phyloP scores from a whole-genome alignment of 2,888 invertebrate species.

The Enchytraeus crypticus region DNA sequence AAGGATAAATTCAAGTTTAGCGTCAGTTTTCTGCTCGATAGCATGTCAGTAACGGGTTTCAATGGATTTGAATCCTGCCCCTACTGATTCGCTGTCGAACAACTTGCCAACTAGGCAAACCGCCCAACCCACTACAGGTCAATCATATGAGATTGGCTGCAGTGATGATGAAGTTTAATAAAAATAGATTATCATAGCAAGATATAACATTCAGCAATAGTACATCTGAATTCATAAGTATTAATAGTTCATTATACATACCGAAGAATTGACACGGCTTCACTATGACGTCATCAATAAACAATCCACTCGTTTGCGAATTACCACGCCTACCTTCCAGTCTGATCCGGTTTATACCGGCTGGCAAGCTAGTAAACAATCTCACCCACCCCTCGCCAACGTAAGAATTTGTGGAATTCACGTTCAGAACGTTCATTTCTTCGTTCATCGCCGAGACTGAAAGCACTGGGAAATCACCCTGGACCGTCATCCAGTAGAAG shows the following conservation, averaged over 20 bases:
- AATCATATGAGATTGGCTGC: too few species aligned
- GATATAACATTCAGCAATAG: background rate
- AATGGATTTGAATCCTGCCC: too few species aligned
- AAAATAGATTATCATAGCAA: too few species aligned
- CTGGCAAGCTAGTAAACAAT: background rate
- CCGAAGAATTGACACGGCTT: background rate
- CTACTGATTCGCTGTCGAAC: too few species aligned
- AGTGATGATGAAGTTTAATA: too few species aligned
- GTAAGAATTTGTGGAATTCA: background rate
- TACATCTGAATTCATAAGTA: background rate
- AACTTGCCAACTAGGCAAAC: too few species aligned
- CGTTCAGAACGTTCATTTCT: background rate
- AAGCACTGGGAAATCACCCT: background rate
- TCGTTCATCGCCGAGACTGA: background rate
- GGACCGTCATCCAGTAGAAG: background rate
- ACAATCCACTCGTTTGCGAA: background rate
- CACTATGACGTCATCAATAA: background rate
- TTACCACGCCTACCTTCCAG: background rate
- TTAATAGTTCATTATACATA: background rate
- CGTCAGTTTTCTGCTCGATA: too few species aligned
- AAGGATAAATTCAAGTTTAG: too few species aligned
- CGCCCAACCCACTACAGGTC: too few species aligned
- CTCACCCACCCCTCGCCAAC: background rate
- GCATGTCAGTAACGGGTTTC: too few species aligned
- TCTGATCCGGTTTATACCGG: background rate